A percentile compares a stretch with the other conserved stretches of the same genome.
Conservation (phyloP, 2,888 invertebrate species). For the Chloroclysta siterata region DNA sequence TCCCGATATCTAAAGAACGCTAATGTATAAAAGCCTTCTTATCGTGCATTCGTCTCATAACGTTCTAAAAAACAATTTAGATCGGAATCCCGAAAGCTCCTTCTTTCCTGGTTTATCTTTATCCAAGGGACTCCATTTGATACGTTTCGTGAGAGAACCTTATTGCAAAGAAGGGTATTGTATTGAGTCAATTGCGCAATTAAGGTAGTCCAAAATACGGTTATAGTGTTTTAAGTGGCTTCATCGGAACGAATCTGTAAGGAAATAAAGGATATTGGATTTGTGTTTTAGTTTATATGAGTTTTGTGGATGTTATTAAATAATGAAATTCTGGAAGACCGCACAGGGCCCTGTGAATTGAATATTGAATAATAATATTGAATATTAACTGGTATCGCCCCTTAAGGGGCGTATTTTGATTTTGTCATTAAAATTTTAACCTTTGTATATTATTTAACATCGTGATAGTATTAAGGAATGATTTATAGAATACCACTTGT, state of each 20-base stretch:
- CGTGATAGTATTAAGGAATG: too few species aligned
- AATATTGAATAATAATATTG: too few species aligned
- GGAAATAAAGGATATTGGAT: conserved; percentile 14
- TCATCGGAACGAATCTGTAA: conserved; percentile 29
- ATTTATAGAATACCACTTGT: too few species aligned
- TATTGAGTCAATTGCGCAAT: conserved; percentile 36
- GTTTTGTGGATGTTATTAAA: conserved; percentile 5
- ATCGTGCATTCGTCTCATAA: conserved; percentile 36
- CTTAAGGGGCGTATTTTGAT: too few species aligned
- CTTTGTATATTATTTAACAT: too few species aligned
- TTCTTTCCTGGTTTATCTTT: conserved; percentile 62
- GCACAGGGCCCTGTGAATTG: too few species aligned
- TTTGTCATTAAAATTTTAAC: too few species aligned
- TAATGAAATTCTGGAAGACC: too few species aligned
- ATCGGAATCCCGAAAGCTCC: conserved; percentile 61
- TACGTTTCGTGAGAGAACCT: conserved; percentile 52
- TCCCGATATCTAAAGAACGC: conserved; percentile 8
- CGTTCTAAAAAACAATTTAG: conserved; percentile 60
- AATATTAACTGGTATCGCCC: too few species aligned
- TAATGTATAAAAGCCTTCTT: conserved; percentile 35
- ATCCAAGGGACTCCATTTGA: conserved; percentile 64
- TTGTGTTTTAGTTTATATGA: conserved; percentile 9
- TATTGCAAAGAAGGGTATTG: conserved; percentile 35
- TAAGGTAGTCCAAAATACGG: conserved; percentile 36
- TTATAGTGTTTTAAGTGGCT: conserved; percentile 34